Percentiles rank a stretch among this genome's conserved stretches.
phyloP scores from a whole-genome alignment of 2,888 invertebrate species.

The Coleophora deauratella region DNA sequence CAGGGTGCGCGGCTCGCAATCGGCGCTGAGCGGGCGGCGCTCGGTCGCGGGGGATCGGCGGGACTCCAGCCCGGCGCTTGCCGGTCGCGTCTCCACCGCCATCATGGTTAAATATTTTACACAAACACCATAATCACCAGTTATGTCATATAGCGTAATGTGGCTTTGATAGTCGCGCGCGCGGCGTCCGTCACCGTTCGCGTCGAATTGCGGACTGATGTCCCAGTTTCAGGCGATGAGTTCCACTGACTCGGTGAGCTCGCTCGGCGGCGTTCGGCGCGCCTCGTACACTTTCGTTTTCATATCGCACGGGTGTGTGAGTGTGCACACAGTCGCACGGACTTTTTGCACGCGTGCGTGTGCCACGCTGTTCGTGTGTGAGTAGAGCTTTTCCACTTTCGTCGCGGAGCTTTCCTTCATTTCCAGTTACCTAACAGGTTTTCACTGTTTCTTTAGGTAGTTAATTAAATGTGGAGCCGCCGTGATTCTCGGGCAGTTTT shows the following conservation, averaged over 20 bases:
- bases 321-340: slow-evolving; percentile 7
- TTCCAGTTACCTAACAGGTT: slow-evolving; percentile 64
- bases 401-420: slow-evolving; percentile 63
- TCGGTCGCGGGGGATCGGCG: slow-evolving; percentile 43
- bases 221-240: slow-evolving; percentile 76
- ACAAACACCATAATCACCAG: slow-evolving; percentile 65
- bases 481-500: slow-evolving; percentile 17
- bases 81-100: slow-evolving; percentile 67
- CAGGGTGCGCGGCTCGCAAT: slow-evolving; percentile 59
- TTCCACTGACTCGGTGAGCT: slow-evolving; percentile 72
- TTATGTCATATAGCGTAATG: slow-evolving; percentile 67
- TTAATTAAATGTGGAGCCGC: slow-evolving; percentile 25
- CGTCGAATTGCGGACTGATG: slow-evolving; percentile 76
- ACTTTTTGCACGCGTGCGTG: slow-evolving; percentile 8
- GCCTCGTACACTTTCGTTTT: slow-evolving; percentile 73
- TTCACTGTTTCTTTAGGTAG: slow-evolving; percentile 29
- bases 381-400: slow-evolving; percentile 65
- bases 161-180: slow-evolving; percentile 33
- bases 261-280: slow-evolving; percentile 68
- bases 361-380: slow-evolving; percentile 23
- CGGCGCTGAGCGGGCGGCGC: slow-evolving; percentile 50
- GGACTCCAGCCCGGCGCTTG: slow-evolving; percentile 48
- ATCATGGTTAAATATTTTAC: slow-evolving; percentile 61
- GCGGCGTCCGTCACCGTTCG: slow-evolving; percentile 64
- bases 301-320: slow-evolving; percentile 39